Conservation (phyloP, 2,113 vertebrate species). For the Spea multiplicata region DNA sequence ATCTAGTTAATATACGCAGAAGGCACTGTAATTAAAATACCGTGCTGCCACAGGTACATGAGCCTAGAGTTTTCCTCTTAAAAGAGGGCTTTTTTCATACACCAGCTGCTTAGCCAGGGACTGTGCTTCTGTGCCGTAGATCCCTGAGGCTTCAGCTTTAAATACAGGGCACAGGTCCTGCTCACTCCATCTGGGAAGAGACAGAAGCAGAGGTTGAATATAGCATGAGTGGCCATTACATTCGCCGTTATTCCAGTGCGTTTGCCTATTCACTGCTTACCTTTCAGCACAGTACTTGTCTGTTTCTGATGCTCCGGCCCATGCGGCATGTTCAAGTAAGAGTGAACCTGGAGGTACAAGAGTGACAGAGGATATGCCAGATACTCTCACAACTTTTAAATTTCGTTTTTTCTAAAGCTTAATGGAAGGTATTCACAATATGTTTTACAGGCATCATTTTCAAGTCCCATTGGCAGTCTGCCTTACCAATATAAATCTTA, state of each 20-base stretch:
- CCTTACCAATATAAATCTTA: constrained; percentile 68
- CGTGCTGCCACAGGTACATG: no score
- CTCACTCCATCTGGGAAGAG: constrained; percentile 72
- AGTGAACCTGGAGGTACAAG: constrained; percentile 67
- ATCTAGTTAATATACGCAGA: no score
- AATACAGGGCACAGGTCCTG: constrained; percentile 72
- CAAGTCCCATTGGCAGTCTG: no score
- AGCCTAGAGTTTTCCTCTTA: constrained; percentile 9
- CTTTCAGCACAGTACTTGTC: constrained; percentile 65
- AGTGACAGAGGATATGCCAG: neutral
- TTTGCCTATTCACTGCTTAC: constrained; percentile 48
- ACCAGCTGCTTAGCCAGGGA: constrained; percentile 63
- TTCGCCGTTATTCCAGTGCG: no score
- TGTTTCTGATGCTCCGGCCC: constrained; percentile 57
- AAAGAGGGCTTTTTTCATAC: constrained; percentile 51
- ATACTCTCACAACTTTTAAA: neutral
- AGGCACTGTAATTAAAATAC: no score
- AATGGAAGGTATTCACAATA: no score
- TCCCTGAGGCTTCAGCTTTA: constrained; percentile 53
- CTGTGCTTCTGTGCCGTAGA: constrained; percentile 53
- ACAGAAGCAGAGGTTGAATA: neutral
- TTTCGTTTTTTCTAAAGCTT: no score
- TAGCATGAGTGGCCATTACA: neutral
- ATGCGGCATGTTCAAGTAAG: constrained; percentile 69
- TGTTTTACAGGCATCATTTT: no score